phyloP scores from a whole-genome alignment of 2,797 vertebrate species.

The Gadopsis bispinosus region DNA sequence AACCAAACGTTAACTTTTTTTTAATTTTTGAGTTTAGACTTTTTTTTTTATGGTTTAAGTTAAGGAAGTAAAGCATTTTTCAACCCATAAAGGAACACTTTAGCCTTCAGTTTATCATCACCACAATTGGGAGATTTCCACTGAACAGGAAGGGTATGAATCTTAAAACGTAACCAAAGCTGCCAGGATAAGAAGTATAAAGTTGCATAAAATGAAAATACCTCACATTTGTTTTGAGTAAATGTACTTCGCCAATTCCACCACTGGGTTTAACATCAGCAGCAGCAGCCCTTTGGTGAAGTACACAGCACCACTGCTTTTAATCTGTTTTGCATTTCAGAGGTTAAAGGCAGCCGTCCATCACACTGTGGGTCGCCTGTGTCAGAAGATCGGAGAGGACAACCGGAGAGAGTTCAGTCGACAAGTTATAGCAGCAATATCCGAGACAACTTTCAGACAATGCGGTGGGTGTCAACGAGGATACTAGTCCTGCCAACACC shows the following conservation, averaged over 20 bases:
- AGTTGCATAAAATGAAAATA: too few species aligned
- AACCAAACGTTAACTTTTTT: too few species aligned
- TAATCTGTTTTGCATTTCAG: slow-evolving; percentile 73
- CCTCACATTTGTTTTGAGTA: neutral
- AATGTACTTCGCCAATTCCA: neutral
- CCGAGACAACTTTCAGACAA: slow-evolving; percentile 92
- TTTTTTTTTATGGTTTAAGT: too few species aligned
- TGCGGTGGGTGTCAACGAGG: slow-evolving; percentile 84
- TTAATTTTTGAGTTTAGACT: too few species aligned
- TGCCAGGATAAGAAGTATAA: neutral
- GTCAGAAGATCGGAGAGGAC: slow-evolving; percentile 81
- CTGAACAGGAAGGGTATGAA: neutral
- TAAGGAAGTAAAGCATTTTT: neutral
- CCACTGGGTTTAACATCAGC: neutral
- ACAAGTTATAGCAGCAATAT: slow-evolving; percentile 88
- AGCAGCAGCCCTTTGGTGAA: neutral
- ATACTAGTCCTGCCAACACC: neutral
- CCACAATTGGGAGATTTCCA: neutral
- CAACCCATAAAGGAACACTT: neutral
- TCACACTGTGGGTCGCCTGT: slow-evolving; percentile 87
- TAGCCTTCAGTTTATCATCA: neutral
- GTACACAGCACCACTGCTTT: neutral
- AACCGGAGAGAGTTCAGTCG: slow-evolving; percentile 84
- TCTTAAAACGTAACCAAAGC: neutral
- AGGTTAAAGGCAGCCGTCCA: slow-evolving; percentile 92